Conservation (phyloP, 2,113 vertebrate genomes). For the Drymodes brunneopygia region DNA sequence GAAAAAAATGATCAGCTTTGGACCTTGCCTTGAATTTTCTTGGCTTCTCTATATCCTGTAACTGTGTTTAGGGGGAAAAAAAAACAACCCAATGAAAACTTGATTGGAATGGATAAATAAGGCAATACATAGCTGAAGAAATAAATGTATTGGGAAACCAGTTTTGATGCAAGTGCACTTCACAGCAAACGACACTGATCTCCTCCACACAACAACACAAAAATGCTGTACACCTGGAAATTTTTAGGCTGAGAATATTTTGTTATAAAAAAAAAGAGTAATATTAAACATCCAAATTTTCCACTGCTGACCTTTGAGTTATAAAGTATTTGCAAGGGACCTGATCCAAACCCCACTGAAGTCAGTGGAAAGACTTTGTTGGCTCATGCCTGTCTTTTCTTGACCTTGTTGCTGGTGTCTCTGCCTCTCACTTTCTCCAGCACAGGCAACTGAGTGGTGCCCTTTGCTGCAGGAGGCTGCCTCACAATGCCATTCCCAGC, state of each 20-base stretch:
- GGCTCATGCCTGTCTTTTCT: neutral
- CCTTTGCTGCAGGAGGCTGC: neutral
- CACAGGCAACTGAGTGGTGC: fast-evolving
- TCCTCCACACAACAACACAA: neutral
- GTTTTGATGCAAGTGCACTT: neutral
- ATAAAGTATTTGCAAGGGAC: neutral
- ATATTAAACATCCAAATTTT: neutral
- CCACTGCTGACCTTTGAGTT: neutral
- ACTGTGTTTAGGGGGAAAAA: neutral
- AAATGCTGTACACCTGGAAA: neutral
- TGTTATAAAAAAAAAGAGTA: neutral
- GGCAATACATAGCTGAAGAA: neutral
- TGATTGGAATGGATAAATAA: slow-evolving; percentile 9
- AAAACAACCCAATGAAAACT: neutral
- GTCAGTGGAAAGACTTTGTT: neutral
- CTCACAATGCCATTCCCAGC: neutral
- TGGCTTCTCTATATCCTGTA: neutral
- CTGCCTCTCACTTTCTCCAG: neutral
- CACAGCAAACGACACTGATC: neutral
- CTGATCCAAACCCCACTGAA: neutral
- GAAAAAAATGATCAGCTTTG: neutral
- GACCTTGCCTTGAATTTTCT: slow-evolving; percentile 2
- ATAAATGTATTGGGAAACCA: neutral
- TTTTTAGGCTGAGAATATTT: neutral
- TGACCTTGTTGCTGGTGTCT: neutral